Conservation (phyloP, 1,140 invertebrate genomes). For the Maconellicoccus hirsutus region DNA sequence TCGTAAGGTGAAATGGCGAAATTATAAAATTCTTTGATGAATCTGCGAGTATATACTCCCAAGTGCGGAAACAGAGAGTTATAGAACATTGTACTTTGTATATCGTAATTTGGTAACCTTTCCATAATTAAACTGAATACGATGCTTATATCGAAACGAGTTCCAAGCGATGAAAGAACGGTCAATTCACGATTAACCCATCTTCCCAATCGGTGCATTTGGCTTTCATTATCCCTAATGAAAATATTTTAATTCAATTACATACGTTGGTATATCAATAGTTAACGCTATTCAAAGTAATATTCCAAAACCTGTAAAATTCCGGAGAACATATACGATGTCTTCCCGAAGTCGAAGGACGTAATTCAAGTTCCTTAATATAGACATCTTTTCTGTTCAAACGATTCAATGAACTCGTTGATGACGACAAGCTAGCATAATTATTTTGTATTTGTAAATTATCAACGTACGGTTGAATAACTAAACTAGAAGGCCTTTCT, state of each 20-base stretch:
- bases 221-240: constrained; percentile 59
- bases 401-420: neutral
- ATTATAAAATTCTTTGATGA: constrained; percentile 76
- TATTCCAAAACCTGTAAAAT: constrained; percentile 52
- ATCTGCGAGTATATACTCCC: constrained; percentile 55
- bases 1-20: constrained; percentile 78
- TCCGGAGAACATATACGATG: constrained; percentile 58
- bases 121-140: constrained; percentile 55
- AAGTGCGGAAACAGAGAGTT: constrained; percentile 45
- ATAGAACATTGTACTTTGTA: constrained; percentile 60
- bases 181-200: constrained; percentile 76
- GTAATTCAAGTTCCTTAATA: constrained; percentile 31
- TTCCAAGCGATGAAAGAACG: neutral
- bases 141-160: constrained; percentile 37
- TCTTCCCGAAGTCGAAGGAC: constrained; percentile 40
- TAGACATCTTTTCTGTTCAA: neutral
- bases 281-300: constrained; percentile 19
- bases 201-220: constrained; percentile 65
- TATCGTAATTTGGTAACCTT: constrained; percentile 52
- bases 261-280: no score
- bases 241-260: constrained; percentile 25
- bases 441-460: constrained; percentile 1
- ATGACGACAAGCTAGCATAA: neutral
- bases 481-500: neutral
- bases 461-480: constrained; percentile 8